Evolutionary conservation across 2,888 invertebrate genomes (phyloP).

Genomic region (Caenorhabditis sp.): DNA sequence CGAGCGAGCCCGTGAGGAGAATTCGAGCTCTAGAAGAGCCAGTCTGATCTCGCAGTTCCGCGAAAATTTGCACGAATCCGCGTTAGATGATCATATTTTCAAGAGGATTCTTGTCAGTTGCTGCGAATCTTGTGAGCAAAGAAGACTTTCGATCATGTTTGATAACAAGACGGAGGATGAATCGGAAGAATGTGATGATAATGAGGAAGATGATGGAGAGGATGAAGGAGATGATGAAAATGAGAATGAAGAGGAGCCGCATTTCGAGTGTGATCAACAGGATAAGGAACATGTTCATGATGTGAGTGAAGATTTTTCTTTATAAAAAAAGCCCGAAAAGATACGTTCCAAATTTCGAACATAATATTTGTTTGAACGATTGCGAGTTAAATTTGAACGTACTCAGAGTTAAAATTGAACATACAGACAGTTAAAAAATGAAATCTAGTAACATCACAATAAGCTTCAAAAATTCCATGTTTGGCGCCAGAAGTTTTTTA

Average conservation of each 20-base stretch:
- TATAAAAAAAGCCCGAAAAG: background rate
- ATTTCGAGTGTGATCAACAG: slow-evolving; percentile 65
- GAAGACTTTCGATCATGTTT: slow-evolving; percentile 58
- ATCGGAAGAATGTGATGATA: slow-evolving; percentile 22
- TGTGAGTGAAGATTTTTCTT: slow-evolving; percentile 40
- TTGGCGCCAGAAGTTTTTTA: too few species aligned
- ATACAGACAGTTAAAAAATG: too few species aligned
- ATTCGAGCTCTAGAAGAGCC: slow-evolving; percentile 20
- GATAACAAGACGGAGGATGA: slow-evolving; percentile 55
- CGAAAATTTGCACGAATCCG: slow-evolving; percentile 38
- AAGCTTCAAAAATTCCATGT: too few species aligned
- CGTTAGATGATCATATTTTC: slow-evolving; percentile 52
- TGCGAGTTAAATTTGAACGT: too few species aligned
- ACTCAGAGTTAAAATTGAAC: too few species aligned
- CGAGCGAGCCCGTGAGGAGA: slow-evolving; percentile 3
- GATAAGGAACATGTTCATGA: slow-evolving; percentile 69
- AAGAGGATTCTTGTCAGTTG: slow-evolving; percentile 65
- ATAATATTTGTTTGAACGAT: too few species aligned
- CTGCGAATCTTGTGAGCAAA: slow-evolving; percentile 67
- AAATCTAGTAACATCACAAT: too few species aligned
- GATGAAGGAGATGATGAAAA: slow-evolving; percentile 33
- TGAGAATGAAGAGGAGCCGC: slow-evolving; percentile 24
- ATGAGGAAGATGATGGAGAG: slow-evolving; percentile 22
- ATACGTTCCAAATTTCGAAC: too few species aligned
- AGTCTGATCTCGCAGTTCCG: slow-evolving; percentile 33